A percentile compares a stretch with the other conserved stretches of the same genome.
Evolutionary conservation across 2,888 invertebrate genomes (phyloP).

Genomic region (Capitulum mitella): DNA sequence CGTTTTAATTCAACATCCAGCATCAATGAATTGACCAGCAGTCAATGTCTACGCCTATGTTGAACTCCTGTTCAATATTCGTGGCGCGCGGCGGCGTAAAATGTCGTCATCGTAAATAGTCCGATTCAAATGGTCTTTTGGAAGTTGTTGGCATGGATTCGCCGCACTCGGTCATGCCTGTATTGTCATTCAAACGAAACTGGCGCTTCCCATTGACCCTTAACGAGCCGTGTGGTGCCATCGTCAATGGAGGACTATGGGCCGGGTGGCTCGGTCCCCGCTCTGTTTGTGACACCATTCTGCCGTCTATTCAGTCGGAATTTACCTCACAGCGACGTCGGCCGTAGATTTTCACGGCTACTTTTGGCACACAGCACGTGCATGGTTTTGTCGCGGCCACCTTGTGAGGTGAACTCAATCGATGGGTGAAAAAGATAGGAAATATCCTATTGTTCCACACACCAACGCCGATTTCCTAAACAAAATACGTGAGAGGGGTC

Average conservation of each 20-base stretch:
- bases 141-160: not conserved
- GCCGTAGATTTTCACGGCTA: too few species aligned
- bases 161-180: not conserved
- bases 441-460: too few species aligned
- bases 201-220: not conserved
- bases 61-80: not conserved
- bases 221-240: not conserved
- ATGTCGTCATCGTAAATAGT: not conserved
- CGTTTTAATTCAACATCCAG: too few species aligned
- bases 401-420: too few species aligned
- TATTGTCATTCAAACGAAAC: slow-evolving; percentile 3
- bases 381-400: not conserved
- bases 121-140: not conserved
- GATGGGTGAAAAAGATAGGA: too few species aligned
- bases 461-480: too few species aligned
- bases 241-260: not conserved
- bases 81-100: not conserved
- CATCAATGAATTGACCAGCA: too few species aligned
- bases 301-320: not conserved
- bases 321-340: not conserved
- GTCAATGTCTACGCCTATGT: too few species aligned
- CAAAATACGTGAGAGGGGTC: too few species aligned
- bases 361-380: too few species aligned
- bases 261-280: too few species aligned
- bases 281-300: too few species aligned